Evolutionary conservation across 2,888 invertebrate genomes (phyloP).

Genomic region (Agrotis exclamationis): DNA sequence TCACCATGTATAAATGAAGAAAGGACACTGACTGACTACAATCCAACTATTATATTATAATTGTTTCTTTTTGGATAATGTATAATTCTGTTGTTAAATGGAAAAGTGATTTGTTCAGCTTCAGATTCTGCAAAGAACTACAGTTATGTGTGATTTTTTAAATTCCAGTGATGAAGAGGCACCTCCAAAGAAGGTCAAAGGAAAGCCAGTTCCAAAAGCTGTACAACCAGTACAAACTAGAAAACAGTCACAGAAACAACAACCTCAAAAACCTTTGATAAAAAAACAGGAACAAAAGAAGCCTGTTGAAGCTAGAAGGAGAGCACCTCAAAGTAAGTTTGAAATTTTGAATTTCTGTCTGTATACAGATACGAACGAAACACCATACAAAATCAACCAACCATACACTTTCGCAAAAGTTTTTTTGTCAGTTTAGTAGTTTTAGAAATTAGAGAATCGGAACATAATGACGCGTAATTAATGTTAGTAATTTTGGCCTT

Average conservation of each 20-base stretch:
- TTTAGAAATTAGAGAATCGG: too few species aligned
- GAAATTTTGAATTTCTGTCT: too few species aligned
- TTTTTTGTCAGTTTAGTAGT: too few species aligned
- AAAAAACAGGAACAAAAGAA: constrained; percentile 45
- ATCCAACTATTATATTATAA: neutral
- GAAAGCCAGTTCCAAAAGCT: constrained; percentile 43
- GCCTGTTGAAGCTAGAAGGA: constrained; percentile 65
- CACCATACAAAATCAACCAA: too few species aligned
- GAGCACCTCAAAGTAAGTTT: constrained; percentile 70
- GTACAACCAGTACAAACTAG: constrained; percentile 25
- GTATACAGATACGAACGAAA: too few species aligned
- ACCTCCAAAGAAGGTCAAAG: constrained; percentile 60
- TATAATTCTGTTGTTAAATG: too few species aligned
- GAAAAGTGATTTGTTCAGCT: neutral
- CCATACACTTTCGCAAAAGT: too few species aligned
- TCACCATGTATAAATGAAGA: neutral
- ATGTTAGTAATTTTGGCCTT: too few species aligned
- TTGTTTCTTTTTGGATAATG: neutral
- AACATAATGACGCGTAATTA: too few species aligned
- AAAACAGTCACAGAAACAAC: constrained; percentile 45
- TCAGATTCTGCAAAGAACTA: too few species aligned
- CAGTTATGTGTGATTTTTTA: neutral
- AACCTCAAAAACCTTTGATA: constrained; percentile 42
- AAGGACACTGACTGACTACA: too few species aligned
- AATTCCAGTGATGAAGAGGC: constrained; percentile 38